phyloP scores from a whole-genome alignment of 2,113 vertebrate species.

The Equus przewalskii region DNA sequence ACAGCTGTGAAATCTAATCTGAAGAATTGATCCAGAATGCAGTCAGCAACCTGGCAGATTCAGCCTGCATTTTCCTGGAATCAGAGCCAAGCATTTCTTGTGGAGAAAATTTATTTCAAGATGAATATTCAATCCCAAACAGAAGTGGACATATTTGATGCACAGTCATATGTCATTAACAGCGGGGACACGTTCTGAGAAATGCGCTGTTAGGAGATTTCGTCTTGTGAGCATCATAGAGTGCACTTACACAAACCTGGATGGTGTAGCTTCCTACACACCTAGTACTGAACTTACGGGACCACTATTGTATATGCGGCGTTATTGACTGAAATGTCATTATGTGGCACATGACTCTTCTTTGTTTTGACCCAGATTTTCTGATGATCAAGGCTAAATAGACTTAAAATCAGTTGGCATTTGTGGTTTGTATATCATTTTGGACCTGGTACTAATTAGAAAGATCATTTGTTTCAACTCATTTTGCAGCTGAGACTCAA shows the following conservation, averaged over 20 bases:
- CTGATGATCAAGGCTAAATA: not conserved
- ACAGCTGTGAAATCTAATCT: constrained; percentile 21
- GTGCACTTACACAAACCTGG: not conserved
- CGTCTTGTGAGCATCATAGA: not conserved
- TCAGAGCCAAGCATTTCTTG: not conserved
- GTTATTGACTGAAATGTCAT: not conserved
- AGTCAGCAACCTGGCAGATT: not conserved
- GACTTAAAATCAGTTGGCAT: not conserved
- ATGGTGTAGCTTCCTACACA: not conserved
- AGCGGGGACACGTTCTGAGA: not conserved
- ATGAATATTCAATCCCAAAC: not conserved
- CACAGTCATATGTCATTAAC: not conserved
- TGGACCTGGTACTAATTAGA: not conserved
- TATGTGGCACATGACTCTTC: not conserved
- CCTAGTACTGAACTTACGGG: not conserved
- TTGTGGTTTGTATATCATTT: not conserved
- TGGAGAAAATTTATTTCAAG: constrained; percentile 42
- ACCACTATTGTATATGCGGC: not conserved
- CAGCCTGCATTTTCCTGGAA: constrained; percentile 40
- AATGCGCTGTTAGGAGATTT: not conserved
- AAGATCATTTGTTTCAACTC: not conserved
- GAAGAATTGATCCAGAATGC: not conserved
- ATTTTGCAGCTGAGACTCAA: constrained; percentile 12
- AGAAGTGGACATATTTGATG: not conserved
- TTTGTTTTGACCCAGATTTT: constrained; percentile 40